Evolutionary conservation across 2,888 invertebrate species (phyloP), one percentile per base, ranked within the genome.

Genomic region (Psococerastis gibbosa): DNA sequence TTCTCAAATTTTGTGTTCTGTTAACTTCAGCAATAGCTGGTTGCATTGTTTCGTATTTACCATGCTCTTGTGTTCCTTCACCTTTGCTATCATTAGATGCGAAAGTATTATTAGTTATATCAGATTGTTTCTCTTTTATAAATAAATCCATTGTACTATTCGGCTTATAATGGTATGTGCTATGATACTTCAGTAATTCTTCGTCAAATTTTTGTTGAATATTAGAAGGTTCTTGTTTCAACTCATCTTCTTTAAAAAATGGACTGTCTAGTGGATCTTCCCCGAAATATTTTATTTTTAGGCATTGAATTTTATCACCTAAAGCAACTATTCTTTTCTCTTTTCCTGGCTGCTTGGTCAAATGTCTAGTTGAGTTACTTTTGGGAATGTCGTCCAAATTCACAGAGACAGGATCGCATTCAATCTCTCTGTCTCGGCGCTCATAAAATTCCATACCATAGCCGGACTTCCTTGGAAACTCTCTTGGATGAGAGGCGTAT

Each of bases 231-330:
- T 8, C 35, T 34, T 17, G 6, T 17, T 38, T 22, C 20, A 17
- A 38, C 11, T 52, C 44, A 38, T 58, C 56, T 42, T 66, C 65
- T 31, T 55, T 51, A 52, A 82, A 82, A 50, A 82, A 65, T 1
- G 80, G 81, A 61, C 73, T 81, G 51, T 80, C 80, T 44, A 82
- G 59, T 1, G 82, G 82, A 57, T 81, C 70, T 47, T 69, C 65
- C 1, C 79, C 82, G 56, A 82, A 83, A 56, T 75, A 80, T 61
- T 78, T 78, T 1, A 65, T 64, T 58, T 78, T 79, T 22, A 77
- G 70, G 53, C 83, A 83, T 49, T 77, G 74, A 16, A 83, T 73
- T 62, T 78, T 76, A 49, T 77, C 73, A 1, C 80, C 81, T 17
- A 83, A 60, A 2, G 73, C 72, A 47, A 61, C 60, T 1, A 82